phyloP scores from a whole-genome alignment of 2,797 vertebrate species.

The Rhabdomys pumilio region DNA sequence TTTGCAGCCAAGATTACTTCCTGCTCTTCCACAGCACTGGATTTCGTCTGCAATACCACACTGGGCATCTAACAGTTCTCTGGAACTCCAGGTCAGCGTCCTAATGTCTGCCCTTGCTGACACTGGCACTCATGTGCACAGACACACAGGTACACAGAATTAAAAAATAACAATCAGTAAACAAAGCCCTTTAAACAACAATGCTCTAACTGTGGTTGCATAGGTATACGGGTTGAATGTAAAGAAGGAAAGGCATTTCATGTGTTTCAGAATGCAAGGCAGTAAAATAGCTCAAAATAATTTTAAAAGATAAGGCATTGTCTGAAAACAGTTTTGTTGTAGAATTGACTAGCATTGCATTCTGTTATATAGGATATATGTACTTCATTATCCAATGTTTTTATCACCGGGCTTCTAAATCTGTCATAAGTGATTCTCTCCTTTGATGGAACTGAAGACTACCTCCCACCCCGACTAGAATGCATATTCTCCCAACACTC shows the following conservation, averaged over 20 bases:
- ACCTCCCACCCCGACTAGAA: rapidly evolving
- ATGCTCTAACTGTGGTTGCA: not conserved
- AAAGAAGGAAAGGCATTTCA: not conserved
- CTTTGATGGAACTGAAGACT: not conserved
- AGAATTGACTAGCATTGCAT: conserved; percentile 13
- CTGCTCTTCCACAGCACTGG: not conserved
- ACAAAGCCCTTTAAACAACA: not conserved
- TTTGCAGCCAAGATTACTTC: no score
- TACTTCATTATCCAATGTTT: not conserved
- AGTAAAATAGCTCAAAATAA: conserved; percentile 48
- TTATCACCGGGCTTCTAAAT: conserved; percentile 2
- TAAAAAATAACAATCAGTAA: not conserved
- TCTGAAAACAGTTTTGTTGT: not conserved
- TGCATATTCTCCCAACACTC: not conserved
- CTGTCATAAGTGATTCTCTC: not conserved
- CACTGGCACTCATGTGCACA: not conserved
- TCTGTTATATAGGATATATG: not conserved
- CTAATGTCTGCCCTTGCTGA: not conserved
- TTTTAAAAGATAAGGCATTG: not conserved
- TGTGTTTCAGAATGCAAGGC: not conserved
- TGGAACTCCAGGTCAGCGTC: not conserved
- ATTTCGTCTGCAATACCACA: no score
- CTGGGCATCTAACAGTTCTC: no score
- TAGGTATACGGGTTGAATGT: not conserved
- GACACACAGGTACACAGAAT: not conserved